These are phyloP conservation scores for Acrobasis repandana DNA, from an alignment of 2,888 invertebrate genomes.

Conservation along the genomic window DNA sequence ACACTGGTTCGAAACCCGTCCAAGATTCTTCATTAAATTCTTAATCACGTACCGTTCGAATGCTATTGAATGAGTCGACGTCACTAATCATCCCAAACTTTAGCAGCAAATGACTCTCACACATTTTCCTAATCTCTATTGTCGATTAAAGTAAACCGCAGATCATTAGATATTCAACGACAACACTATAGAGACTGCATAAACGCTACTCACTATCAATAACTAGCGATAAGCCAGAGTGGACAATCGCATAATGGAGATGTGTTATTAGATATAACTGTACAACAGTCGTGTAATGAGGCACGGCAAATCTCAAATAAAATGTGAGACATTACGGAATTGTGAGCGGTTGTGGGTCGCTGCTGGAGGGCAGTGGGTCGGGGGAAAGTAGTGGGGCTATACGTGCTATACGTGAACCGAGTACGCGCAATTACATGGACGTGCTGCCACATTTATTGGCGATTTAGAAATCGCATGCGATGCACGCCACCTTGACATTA, in stretches of 20 bases:
- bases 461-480: constrained; percentile 45
- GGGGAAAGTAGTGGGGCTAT: constrained; percentile 77
- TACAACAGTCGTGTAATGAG: constrained; percentile 63
- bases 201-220: constrained; percentile 38
- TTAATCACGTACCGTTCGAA: constrained; percentile 3
- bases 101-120: constrained; percentile 1
- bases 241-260: constrained; percentile 48
- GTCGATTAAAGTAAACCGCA: constrained; percentile 1
- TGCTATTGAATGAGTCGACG: constrained; percentile 4
- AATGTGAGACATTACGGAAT: constrained; percentile 74
- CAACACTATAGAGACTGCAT: constrained; percentile 23
- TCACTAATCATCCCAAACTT: neutral
- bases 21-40: constrained; percentile 14
- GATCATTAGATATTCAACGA: constrained; percentile 10
- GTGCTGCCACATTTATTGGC: constrained; percentile 34
- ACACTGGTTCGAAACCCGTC: constrained; percentile 17
- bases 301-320: constrained; percentile 68
- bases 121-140: constrained; percentile 8
- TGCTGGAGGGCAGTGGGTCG: constrained; percentile 78
- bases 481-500: constrained; percentile 36
- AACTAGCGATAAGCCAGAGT: constrained; percentile 40
- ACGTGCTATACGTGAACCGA: constrained; percentile 58
- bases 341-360: constrained; percentile 70
- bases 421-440: constrained; percentile 64
- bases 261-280: constrained; percentile 62